Evolutionary conservation across 2,797 vertebrate species (phyloP).

Genomic region (Chanos chanos): DNA sequence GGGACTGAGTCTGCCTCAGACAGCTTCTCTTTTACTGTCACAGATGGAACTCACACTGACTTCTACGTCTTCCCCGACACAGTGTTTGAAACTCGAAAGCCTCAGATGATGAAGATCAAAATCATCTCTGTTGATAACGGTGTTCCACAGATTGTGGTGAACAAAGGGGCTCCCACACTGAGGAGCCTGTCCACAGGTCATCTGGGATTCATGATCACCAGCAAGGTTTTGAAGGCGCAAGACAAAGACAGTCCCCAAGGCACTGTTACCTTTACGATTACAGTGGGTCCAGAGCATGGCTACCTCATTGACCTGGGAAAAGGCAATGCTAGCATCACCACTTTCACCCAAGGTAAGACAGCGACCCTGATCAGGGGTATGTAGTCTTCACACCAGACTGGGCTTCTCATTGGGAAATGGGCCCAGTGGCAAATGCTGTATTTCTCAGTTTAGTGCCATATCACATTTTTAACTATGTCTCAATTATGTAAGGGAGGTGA

Average conservation of each 20-base stretch:
- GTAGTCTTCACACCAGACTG: too few relatives aligned
- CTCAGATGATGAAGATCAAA: constrained; percentile 87
- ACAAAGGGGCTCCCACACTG: constrained; percentile 86
- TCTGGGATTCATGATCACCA: constrained; percentile 87
- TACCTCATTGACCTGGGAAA: constrained; percentile 85
- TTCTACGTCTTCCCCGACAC: constrained; percentile 95
- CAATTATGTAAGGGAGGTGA: too few relatives aligned
- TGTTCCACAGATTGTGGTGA: constrained; percentile 83
- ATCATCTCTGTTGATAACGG: constrained; percentile 85
- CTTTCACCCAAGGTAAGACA: constrained; percentile 90
- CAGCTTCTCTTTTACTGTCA: constrained; percentile 93
- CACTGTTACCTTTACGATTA: constrained; percentile 81
- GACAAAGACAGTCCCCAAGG: constrained; percentile 82
- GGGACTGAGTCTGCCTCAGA: constrained; percentile 85
- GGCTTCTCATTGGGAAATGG: too few relatives aligned
- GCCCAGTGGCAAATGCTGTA: too few relatives aligned
- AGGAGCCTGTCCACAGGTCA: constrained; percentile 79
- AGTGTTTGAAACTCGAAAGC: constrained; percentile 83
- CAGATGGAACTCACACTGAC: constrained; percentile 90
- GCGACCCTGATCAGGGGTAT: too few relatives aligned
- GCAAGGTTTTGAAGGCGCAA: constrained; percentile 85
- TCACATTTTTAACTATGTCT: too few relatives aligned
- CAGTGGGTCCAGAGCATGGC: constrained; percentile 78
- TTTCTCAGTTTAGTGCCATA: too few relatives aligned
- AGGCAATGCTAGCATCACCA: constrained; percentile 86